Percentiles rank a stretch among this genome's conserved stretches.
Evolutionary conservation across 2,888 invertebrate genomes (phyloP).

Genomic region (Pollenia labialis): DNA sequence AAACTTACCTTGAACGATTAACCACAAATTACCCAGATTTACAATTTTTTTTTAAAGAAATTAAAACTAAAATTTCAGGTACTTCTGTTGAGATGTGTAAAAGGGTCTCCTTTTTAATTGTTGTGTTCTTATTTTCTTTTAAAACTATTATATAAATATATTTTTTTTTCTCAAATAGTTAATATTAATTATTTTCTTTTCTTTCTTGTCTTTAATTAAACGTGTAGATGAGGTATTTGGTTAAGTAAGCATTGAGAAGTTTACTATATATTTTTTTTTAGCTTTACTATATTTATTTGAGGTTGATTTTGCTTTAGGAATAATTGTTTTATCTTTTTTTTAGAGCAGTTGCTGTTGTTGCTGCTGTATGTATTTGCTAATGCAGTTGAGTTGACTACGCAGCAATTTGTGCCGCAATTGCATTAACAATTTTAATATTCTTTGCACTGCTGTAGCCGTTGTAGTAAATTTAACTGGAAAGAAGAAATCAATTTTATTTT

Average conservation of each 20-base stretch:
- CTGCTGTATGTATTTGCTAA: conserved; percentile 76
- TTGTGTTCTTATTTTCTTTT: not conserved
- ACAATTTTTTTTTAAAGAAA: conserved; percentile 67
- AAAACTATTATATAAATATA: conserved; percentile 12
- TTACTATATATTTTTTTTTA: not conserved
- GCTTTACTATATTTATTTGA: not conserved
- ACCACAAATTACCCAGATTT: conserved; percentile 83
- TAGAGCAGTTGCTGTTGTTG: conserved; percentile 8
- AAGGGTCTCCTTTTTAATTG: not conserved
- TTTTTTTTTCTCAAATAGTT: conserved; percentile 4
- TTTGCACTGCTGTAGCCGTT: conserved; percentile 84
- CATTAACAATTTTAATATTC: conserved; percentile 83
- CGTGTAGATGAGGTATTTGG: conserved; percentile 71
- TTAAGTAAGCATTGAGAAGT: conserved; percentile 51
- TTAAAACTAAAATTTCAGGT: conserved; percentile 69
- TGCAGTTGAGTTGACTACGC: conserved; percentile 80
- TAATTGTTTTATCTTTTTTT: conserved; percentile 14
- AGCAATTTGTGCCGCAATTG: conserved; percentile 83
- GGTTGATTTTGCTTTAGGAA: conserved; percentile 1
- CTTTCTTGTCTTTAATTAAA: conserved; percentile 26
- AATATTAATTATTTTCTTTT: not conserved
- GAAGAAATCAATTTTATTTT: not conserved
- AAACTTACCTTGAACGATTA: conserved; percentile 80
- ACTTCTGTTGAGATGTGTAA: conserved; percentile 54
- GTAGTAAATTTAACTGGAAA: conserved; percentile 77